Evolutionary conservation across 2,888 invertebrate species (phyloP).

Genomic region (Nomada hirtipes): DNA sequence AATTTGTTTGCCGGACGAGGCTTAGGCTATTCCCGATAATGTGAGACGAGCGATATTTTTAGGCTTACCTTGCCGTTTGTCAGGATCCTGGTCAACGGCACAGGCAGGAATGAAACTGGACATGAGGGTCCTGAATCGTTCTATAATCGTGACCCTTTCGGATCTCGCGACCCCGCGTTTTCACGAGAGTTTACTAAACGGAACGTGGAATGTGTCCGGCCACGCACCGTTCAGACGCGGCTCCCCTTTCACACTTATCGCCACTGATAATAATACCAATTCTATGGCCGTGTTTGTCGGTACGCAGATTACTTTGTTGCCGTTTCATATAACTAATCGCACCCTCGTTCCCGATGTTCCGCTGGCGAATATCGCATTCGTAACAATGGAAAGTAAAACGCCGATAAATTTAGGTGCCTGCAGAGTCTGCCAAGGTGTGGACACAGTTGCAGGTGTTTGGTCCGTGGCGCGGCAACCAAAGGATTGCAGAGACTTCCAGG

Average conservation of each 20-base stretch:
- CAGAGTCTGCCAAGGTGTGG: constrained; percentile 76
- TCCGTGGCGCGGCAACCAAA: constrained; percentile 71
- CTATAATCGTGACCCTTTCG: constrained; percentile 68
- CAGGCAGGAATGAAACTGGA: constrained; percentile 75
- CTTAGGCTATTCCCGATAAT: constrained; percentile 23
- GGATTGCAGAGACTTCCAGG: constrained; percentile 75
- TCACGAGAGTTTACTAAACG: constrained; percentile 69
- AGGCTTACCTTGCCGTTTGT: constrained; percentile 69
- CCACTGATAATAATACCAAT: constrained; percentile 71
- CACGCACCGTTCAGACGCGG: constrained; percentile 73
- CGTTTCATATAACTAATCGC: too few species aligned
- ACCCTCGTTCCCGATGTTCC: too few species aligned
- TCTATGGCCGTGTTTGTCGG: constrained; percentile 76
- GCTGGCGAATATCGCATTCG: too few species aligned
- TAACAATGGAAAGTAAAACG: background rate
- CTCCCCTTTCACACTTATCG: constrained; percentile 74
- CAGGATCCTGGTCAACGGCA: constrained; percentile 76
- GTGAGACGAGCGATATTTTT: constrained; percentile 44
- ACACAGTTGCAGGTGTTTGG: constrained; percentile 78
- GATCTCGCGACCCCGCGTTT: constrained; percentile 57
- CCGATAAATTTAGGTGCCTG: constrained; percentile 70
- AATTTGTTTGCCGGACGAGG: background rate
- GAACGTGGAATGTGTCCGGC: constrained; percentile 75
- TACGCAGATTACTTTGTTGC: constrained; percentile 32
- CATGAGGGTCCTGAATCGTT: constrained; percentile 73